Evolutionary conservation across 2,797 vertebrate genomes (phyloP).

Genomic region (Pipistrellus pygmaeus): DNA sequence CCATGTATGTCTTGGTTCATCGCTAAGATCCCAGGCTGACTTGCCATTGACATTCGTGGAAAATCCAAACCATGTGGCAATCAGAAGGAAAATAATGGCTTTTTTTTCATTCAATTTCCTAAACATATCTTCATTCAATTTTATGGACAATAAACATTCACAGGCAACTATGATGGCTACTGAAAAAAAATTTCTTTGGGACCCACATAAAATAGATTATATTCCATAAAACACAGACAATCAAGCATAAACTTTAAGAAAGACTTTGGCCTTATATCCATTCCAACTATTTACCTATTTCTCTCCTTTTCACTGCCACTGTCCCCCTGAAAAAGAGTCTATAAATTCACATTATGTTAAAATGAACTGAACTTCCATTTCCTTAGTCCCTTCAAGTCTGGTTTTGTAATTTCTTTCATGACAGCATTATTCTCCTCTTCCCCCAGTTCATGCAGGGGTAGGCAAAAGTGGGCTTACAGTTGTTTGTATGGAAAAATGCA

Average conservation of each 20-base stretch:
- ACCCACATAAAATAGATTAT: background rate
- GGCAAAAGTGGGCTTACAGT: no score
- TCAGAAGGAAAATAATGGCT: background rate
- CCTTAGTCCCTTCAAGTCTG: background rate
- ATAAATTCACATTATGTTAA: background rate
- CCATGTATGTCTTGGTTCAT: constrained; percentile 36
- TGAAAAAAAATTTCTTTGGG: background rate
- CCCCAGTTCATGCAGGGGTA: background rate
- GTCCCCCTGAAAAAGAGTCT: background rate
- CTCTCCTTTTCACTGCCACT: background rate
- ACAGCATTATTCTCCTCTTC: background rate
- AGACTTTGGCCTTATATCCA: background rate
- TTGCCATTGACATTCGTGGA: constrained; percentile 59
- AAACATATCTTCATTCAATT: constrained; percentile 37
- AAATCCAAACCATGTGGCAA: constrained; percentile 60
- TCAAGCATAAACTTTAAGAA: constrained; percentile 4
- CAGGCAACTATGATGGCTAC: background rate
- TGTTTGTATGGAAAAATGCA: no score
- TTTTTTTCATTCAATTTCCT: constrained; percentile 41
- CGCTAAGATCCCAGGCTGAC: constrained; percentile 66
- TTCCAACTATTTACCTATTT: background rate
- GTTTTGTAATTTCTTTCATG: background rate
- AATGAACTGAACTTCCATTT: background rate
- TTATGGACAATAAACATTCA: constrained; percentile 22
- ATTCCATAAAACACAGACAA: background rate